These are phyloP conservation scores for Metacarcinus magister DNA, from an alignment of 2,888 invertebrate genomes.

Conservation along the genomic window DNA sequence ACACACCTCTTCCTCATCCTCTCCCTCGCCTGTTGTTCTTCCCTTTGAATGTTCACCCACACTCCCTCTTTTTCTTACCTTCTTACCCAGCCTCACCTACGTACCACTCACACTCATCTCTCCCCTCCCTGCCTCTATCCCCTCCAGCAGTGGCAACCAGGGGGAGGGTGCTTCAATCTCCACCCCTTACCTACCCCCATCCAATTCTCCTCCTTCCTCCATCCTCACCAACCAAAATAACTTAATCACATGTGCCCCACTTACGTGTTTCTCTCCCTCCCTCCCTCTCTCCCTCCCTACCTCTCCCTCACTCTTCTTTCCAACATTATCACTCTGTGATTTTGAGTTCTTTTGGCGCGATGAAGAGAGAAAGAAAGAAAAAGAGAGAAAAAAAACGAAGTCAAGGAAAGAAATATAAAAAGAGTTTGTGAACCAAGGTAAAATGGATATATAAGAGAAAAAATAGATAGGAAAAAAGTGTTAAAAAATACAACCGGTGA, in stretches of 20 bases:
- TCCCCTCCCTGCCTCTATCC: neutral
- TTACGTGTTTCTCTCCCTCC: neutral
- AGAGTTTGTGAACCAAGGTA: neutral
- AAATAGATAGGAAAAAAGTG: no score
- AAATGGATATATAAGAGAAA: neutral
- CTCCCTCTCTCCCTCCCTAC: neutral
- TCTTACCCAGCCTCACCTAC: neutral
- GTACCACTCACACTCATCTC: neutral
- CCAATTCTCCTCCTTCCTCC: neutral
- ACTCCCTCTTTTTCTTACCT: neutral
- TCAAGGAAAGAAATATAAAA: neutral
- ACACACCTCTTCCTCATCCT: no score
- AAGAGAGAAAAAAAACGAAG: neutral
- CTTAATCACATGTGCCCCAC: conserved; percentile 3
- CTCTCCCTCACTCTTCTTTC: no score
- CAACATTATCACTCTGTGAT: conserved; percentile 1
- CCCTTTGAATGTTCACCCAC: neutral
- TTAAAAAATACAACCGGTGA: neutral
- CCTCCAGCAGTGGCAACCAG: neutral
- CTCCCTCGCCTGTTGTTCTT: no score
- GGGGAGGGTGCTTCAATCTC: neutral
- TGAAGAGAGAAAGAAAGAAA: neutral
- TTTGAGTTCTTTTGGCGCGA: neutral
- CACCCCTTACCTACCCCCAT: neutral
- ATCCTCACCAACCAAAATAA: conserved; percentile 32